Evolutionary conservation across 2,888 invertebrate genomes (phyloP).

Genomic region (Limnephilus rhombicus): DNA sequence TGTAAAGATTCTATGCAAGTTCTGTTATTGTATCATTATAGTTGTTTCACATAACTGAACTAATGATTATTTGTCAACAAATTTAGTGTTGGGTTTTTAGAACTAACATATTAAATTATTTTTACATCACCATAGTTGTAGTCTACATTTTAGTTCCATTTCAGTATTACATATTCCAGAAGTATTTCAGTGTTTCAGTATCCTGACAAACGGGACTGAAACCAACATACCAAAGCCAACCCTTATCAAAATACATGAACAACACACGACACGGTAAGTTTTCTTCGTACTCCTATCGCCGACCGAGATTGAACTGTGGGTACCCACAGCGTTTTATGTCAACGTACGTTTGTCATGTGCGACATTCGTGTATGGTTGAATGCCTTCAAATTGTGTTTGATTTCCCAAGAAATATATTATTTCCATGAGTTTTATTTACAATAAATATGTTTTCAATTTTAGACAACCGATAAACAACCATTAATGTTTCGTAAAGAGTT

Average conservation of each 20-base stretch:
- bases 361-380: background rate
- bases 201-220: slow-evolving; percentile 35
- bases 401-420: background rate
- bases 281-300: background rate
- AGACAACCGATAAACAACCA: too few species aligned
- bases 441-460: too few species aligned
- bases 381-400: background rate
- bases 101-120: background rate
- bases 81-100: background rate
- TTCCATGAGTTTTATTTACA: background rate
- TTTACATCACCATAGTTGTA: background rate
- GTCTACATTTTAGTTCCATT: background rate
- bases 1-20: too few species aligned
- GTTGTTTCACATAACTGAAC: too few species aligned
- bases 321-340: background rate
- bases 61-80: too few species aligned
- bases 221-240: slow-evolving; percentile 26
- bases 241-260: slow-evolving; percentile 40
- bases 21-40: too few species aligned
- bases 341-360: background rate
- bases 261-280: slow-evolving; percentile 25
- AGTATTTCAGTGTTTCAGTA: background rate
- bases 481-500: too few species aligned
- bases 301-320: slow-evolving; percentile 22
- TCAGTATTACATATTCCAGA: background rate